A percentile compares a stretch with the other conserved stretches of the same genome.
Conservation (phyloP, 2,797 vertebrate species). For the Syndactyla subalaris region DNA sequence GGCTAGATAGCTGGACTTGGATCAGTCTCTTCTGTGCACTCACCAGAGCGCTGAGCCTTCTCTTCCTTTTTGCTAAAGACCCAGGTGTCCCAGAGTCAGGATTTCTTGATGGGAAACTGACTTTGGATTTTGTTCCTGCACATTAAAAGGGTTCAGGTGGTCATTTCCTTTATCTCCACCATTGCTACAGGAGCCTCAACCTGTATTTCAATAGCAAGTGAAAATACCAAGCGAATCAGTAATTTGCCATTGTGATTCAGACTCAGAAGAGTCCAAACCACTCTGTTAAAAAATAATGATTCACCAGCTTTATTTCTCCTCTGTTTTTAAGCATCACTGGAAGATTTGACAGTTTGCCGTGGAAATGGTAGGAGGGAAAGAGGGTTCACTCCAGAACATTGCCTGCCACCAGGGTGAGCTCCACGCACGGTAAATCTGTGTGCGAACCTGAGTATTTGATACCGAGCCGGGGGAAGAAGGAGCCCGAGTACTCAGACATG, state of each 20-base stretch:
- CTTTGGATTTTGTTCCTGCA: neutral
- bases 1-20: neutral
- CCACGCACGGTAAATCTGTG: neutral
- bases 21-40: neutral
- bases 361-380: neutral
- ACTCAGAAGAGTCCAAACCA: neutral
- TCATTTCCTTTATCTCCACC: neutral
- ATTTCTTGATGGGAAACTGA: neutral
- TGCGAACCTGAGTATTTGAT: neutral
- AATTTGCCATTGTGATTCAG: neutral
- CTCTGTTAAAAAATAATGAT: neutral
- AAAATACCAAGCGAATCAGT: neutral
- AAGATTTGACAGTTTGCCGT: neutral
- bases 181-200: neutral
- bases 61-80: neutral
- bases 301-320: neutral
- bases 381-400: neutral
- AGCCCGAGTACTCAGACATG: neutral
- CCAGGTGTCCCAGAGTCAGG: neutral
- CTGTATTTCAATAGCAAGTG: neutral
- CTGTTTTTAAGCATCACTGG: neutral
- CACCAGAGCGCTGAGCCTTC: neutral
- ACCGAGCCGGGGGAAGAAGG: fast-evolving
- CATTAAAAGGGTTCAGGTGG: neutral
- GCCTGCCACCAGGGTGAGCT: neutral